Evolutionary conservation across 2,113 vertebrate genomes (phyloP), one percentile per base, ranked within the genome.

Genomic region (Esox niger): DNA sequence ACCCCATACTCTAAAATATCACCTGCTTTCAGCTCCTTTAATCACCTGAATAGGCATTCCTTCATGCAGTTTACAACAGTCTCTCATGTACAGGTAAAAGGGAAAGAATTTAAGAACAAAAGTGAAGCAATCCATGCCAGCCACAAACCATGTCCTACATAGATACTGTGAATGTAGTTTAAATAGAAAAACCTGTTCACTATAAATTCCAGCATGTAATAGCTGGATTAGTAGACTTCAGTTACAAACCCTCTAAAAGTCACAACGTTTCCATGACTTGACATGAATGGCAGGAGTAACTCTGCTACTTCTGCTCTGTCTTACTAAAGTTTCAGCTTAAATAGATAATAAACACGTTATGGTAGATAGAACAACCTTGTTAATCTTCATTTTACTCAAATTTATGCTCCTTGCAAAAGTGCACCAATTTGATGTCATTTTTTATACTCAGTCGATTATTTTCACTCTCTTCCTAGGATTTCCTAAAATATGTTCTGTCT

Each of bases 11-110:
- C 84, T 79, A 81, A 85, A 85, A 86, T 82, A 86, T 90, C 85
- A 84, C 85, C 84, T 85, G 79, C 81, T 82, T 72, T 82, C 79
- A 73, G 75, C 79, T 85, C 87, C 87, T 87, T 84, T 86, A 86
- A 85, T 86, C 80, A 82, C 79, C 62, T 76, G 77, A 68, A 56
- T 57, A 68, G 68, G 57, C 84, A 88, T 88, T 89, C 86, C 84
- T 89, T 88, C 76, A 75, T 87, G 84, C 86, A 83, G 68, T 83
- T 84, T 80, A 86, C 80, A 81, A 84, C 78, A 77, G 75, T 75
- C 78, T 79, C 72, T 79, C 64, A 64, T 80, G 79, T 81, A 75
- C 75, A 79, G 81, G 86, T 86, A 81, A 81, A 80, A 77, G 61
- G 62, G 30, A 67, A 80, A 75, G 66, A 77, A 73, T 69, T 74